phyloP scores from a whole-genome alignment of 1,140 invertebrate species.

The Macrostomum lignano region DNA sequence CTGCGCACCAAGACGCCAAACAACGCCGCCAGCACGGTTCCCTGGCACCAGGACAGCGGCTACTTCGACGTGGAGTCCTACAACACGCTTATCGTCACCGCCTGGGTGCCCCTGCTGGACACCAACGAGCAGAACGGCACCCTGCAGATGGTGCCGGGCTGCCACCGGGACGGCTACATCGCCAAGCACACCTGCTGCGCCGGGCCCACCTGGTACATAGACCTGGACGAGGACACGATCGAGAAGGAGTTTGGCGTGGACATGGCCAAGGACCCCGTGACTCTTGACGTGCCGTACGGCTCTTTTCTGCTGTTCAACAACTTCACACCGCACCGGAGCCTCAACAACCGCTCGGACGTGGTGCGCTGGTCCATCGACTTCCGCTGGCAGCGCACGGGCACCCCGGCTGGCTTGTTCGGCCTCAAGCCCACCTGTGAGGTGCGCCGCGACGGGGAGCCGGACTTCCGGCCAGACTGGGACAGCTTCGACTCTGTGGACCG shows the following conservation, averaged over 20 bases:
- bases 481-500: constrained; percentile 14
- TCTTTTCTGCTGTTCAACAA: constrained; percentile 19
- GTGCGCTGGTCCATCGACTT: constrained; percentile 22
- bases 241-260: constrained; percentile 10
- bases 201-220: constrained; percentile 18
- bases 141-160: constrained; percentile 8
- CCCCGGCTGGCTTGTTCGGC: constrained; percentile 15
- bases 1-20: constrained; percentile 18
- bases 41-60: constrained; percentile 21
- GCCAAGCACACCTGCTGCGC: constrained; percentile 16
- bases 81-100: constrained; percentile 13
- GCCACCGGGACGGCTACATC: constrained; percentile 14
- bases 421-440: constrained; percentile 15
- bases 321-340: constrained; percentile 16
- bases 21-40: constrained; percentile 15
- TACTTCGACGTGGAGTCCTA: constrained; percentile 14
- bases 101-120: too few species aligned
- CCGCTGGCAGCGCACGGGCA: constrained; percentile 15
- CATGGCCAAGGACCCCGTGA: constrained; percentile 13
- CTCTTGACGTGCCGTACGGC: constrained; percentile 15
- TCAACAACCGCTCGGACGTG: constrained; percentile 14
- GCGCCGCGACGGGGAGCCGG: constrained; percentile 12
- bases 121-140: too few species aligned
- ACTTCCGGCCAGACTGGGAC: constrained; percentile 16
- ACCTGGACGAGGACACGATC: constrained; percentile 18